These are phyloP conservation scores for Polypedilum pembai DNA, from an alignment of 1,140 invertebrate species.

Conservation along the genomic window DNA sequence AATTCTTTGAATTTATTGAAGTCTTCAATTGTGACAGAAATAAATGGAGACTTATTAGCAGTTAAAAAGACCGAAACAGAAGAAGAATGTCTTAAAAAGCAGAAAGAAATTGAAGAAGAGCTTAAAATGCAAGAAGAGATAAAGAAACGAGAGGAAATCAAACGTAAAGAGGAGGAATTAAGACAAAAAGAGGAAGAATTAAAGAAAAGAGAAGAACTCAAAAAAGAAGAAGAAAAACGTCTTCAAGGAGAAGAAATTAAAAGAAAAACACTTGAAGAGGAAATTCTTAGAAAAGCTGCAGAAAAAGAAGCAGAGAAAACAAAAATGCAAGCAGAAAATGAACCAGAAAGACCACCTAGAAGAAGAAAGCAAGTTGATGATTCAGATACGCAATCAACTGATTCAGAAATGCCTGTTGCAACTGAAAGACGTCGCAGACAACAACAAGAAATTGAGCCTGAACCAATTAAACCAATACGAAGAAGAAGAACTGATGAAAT, in stretches of 20 bases:
- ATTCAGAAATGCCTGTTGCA: background rate
- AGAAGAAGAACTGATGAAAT: constrained; percentile 41
- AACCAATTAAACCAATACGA: constrained; percentile 40
- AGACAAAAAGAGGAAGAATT: too few relatives aligned
- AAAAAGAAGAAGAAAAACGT: too few relatives aligned
- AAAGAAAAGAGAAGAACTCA: too few relatives aligned
- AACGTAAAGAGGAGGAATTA: too few relatives aligned
- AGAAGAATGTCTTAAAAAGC: constrained; percentile 34
- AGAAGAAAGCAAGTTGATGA: constrained; percentile 38
- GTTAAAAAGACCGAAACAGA: constrained; percentile 41
- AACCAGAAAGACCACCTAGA: constrained; percentile 40
- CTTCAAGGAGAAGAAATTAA: too few relatives aligned
- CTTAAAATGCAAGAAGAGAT: background rate
- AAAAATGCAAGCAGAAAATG: constrained; percentile 26
- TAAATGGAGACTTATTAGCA: background rate
- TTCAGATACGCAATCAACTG: background rate
- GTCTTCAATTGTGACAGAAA: background rate
- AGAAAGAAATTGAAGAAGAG: constrained; percentile 34
- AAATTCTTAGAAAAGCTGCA: constrained; percentile 30
- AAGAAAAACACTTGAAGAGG: constrained; percentile 31
- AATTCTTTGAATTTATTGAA: background rate
- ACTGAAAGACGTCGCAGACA: background rate
- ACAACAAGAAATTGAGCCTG: constrained; percentile 32
- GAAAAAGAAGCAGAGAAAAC: constrained; percentile 29
- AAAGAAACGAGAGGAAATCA: too few relatives aligned